Evolutionary conservation across 2,113 vertebrate species (phyloP).

Genomic region (Cyprinodon tularosa): DNA sequence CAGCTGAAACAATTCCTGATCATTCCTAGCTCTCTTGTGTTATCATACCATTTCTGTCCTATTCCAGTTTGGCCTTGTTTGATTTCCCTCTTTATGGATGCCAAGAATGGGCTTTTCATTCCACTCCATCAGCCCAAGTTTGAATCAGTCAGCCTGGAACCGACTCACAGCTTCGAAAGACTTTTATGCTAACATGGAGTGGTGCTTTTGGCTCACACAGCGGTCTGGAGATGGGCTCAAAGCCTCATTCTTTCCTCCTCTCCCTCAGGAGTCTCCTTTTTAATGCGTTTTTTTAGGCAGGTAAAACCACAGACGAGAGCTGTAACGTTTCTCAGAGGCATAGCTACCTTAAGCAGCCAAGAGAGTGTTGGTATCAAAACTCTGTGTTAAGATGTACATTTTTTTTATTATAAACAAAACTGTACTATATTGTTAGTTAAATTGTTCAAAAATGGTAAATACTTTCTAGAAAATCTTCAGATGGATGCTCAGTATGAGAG

Average conservation of each 20-base stretch:
- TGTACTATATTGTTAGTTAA: neutral
- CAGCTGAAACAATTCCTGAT: constrained; percentile 56
- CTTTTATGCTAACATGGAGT: constrained; percentile 71
- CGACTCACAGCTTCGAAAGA: constrained; percentile 72
- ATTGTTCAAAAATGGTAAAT: neutral
- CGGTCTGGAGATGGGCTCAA: constrained; percentile 55
- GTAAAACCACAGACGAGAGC: constrained; percentile 51
- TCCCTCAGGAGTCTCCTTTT: constrained; percentile 50
- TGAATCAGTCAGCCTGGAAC: constrained; percentile 72
- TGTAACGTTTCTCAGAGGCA: constrained; percentile 24
- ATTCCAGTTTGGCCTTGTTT: constrained; percentile 71
- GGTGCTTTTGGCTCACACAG: constrained; percentile 62
- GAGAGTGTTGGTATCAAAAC: neutral
- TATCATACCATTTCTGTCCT: constrained; percentile 47
- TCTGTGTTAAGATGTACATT: neutral
- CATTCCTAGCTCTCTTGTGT: constrained; percentile 53
- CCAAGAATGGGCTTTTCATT: constrained; percentile 73
- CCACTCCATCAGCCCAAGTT: constrained; percentile 71
- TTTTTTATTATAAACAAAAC: neutral
- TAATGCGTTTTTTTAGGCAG: constrained; percentile 54
- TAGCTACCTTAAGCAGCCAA: constrained; percentile 20
- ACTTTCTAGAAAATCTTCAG: neutral
- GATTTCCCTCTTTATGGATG: constrained; percentile 58
- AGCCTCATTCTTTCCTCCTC: constrained; percentile 52
- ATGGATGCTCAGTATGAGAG: neutral